A percentile compares a stretch with the other conserved stretches of the same genome.
phyloP scores from a whole-genome alignment of 2,797 vertebrate species.

The Tapirus indicus region DNA sequence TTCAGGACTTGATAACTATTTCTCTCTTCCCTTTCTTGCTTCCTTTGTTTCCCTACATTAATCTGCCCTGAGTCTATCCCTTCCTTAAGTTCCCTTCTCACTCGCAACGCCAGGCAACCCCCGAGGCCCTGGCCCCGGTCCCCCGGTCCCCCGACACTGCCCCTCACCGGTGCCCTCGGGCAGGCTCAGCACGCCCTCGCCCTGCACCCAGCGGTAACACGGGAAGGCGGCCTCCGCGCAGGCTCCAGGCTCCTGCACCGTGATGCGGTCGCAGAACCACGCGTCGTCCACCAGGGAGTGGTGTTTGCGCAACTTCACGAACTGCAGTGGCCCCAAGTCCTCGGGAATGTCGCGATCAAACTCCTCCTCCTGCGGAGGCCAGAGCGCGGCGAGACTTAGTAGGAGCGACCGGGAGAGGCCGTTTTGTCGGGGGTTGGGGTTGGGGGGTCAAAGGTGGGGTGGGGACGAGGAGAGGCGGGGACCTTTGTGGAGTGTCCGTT shows the following conservation, averaged over 20 bases:
- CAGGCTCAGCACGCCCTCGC: slow-evolving; percentile 38
- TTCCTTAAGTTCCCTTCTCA: too few species aligned
- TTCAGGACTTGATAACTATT: too few species aligned
- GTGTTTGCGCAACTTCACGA: slow-evolving; percentile 79
- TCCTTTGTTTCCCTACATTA: too few species aligned
- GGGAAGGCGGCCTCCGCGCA: slow-evolving; percentile 46
- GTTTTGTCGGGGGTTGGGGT: not conserved
- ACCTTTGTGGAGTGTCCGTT: not conserved
- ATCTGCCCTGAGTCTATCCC: too few species aligned
- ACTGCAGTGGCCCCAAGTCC: slow-evolving; percentile 78
- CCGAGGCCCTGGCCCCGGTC: fast-evolving
- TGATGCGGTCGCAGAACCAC: slow-evolving; percentile 82
- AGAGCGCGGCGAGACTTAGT: not conserved
- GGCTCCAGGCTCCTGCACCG: slow-evolving; percentile 4
- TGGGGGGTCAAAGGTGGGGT: not conserved
- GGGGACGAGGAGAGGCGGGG: not conserved
- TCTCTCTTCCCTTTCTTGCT: too few species aligned
- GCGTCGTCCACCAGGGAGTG: slow-evolving; percentile 78
- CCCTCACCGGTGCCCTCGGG: slow-evolving; percentile 86
- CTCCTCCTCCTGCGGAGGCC: slow-evolving; percentile 70
- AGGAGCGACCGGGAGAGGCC: not conserved
- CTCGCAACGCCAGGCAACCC: too few species aligned
- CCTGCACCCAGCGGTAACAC: slow-evolving; percentile 79
- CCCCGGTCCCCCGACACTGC: not conserved
- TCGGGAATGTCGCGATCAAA: slow-evolving; percentile 59